These are phyloP conservation scores for Melinaea menophilus DNA, from an alignment of 2,888 invertebrate genomes.

Conservation along the genomic window DNA sequence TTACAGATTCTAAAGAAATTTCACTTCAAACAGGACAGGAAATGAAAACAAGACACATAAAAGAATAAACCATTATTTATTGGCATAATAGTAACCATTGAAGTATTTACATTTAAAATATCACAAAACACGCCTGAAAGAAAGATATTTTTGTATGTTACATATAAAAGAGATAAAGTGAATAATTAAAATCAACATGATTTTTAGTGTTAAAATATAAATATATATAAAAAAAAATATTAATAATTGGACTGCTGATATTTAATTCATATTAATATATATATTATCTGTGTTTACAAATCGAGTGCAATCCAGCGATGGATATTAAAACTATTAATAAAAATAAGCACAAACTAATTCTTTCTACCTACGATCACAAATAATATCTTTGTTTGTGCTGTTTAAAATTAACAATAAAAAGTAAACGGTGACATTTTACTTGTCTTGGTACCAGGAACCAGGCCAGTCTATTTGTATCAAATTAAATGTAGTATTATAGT, in stretches of 20 bases:
- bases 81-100: constrained; percentile 66
- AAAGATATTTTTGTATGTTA: constrained; percentile 35
- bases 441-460: not conserved
- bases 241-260: too few species aligned
- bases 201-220: constrained; percentile 6
- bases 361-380: constrained; percentile 1
- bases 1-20: too few species aligned
- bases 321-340: constrained; percentile 1
- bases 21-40: not conserved
- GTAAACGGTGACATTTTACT: too few species aligned
- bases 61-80: constrained; percentile 75
- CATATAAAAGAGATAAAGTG: constrained; percentile 36
- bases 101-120: constrained; percentile 71
- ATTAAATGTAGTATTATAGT: not conserved
- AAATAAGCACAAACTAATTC: constrained; percentile 16
- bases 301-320: not conserved
- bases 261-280: too few species aligned
- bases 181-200: constrained; percentile 5
- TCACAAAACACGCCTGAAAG: constrained; percentile 73
- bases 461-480: constrained; percentile 3
- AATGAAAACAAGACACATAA: constrained; percentile 48
- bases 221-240: not conserved
- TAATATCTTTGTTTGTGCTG: constrained; percentile 17
- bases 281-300: too few species aligned
- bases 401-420: constrained; percentile 8